phyloP scores from a whole-genome alignment of 2,888 invertebrate species.

The Schizaphis graminum region DNA sequence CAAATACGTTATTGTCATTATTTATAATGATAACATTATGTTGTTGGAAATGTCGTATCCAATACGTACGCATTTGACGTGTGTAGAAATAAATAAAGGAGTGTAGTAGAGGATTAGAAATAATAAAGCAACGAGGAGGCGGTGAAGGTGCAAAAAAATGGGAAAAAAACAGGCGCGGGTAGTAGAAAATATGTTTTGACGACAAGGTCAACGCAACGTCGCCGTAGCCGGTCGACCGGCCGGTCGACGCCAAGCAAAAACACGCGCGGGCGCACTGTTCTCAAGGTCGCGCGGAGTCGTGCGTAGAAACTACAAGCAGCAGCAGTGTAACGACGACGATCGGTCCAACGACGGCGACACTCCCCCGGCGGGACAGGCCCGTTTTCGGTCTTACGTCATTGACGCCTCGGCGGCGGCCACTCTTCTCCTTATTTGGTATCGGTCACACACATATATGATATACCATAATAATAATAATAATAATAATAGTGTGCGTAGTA shows the following conservation, averaged over 20 bases:
- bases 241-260: slow-evolving; percentile 1
- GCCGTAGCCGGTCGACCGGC: slow-evolving; percentile 13
- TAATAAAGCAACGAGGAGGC: background rate
- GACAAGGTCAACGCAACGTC: background rate
- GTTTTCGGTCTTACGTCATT: slow-evolving; percentile 64
- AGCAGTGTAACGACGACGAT: background rate
- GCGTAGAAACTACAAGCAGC: background rate
- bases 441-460: slow-evolving; percentile 42
- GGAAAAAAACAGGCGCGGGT: slow-evolving; percentile 41
- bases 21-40: background rate
- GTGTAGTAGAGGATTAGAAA: background rate
- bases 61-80: background rate
- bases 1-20: background rate
- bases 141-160: slow-evolving; percentile 4
- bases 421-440: slow-evolving; percentile 65
- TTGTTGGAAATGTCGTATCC: background rate
- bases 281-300: slow-evolving; percentile 38
- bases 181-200: slow-evolving; percentile 33
- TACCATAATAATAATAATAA: slow-evolving; percentile 1
- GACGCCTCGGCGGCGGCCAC: slow-evolving; percentile 29
- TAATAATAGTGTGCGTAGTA: background rate
- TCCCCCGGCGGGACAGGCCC: slow-evolving; percentile 62
- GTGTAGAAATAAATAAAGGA: slow-evolving; percentile 3
- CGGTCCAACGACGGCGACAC: slow-evolving; percentile 44
- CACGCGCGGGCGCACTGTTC: slow-evolving; percentile 22